phyloP scores from a whole-genome alignment of 2,113 vertebrate genomes.

The Burhinus oedicnemus region DNA sequence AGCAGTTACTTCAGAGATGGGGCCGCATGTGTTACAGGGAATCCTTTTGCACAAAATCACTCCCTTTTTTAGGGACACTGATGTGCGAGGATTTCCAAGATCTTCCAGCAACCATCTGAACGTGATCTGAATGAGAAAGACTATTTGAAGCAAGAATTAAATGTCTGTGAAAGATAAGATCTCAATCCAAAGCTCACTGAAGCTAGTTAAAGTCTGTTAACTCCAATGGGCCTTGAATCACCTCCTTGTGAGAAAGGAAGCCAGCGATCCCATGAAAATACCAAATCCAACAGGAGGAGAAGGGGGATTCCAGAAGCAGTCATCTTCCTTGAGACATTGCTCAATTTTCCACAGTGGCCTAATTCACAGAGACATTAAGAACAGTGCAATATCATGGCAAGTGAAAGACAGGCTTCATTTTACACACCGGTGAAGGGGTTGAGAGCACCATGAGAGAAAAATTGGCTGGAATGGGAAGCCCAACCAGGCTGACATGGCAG shows the following conservation, averaged over 20 bases:
- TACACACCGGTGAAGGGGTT: neutral
- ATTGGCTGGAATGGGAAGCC: neutral
- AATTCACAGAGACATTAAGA: neutral
- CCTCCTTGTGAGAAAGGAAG: neutral
- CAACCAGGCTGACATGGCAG: neutral
- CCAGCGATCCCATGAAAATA: neutral
- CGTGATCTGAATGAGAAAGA: neutral
- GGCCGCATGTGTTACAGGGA: neutral
- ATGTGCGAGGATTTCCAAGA: neutral
- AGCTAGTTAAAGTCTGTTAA: neutral
- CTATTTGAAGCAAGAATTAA: neutral
- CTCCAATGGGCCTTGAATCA: neutral
- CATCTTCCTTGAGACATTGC: neutral
- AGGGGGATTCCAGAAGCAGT: neutral
- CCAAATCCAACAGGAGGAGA: neutral
- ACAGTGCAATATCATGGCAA: neutral
- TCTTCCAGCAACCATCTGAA: neutral
- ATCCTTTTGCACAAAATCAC: neutral
- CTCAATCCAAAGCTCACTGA: neutral
- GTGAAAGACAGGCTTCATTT: neutral
- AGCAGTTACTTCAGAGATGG: neutral
- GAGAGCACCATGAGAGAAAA: neutral
- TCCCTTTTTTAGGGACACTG: neutral
- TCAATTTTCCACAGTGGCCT: neutral
- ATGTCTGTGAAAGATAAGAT: conserved; percentile 19